Percentiles rank a stretch among this genome's conserved stretches.
Conservation (phyloP, 2,113 vertebrate genomes). For the Oryzias curvinotus region DNA sequence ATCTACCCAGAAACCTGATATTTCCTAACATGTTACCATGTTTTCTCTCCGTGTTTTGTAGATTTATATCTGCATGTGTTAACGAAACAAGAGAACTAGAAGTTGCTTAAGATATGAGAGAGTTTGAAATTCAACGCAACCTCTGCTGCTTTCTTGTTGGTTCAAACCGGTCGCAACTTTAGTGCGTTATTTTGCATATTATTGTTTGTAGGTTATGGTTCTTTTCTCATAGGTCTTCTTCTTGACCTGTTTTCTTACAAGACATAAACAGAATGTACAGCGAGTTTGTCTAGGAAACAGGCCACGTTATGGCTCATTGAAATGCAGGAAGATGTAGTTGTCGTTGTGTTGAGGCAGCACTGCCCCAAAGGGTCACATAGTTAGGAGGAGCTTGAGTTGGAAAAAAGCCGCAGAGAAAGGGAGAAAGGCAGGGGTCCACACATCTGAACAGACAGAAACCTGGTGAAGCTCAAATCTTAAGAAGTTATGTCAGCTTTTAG, state of each 20-base stretch:
- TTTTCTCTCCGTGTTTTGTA: too few species aligned
- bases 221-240: too few species aligned
- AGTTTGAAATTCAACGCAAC: too few species aligned
- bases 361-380: conserved; percentile 5
- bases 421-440: conserved; percentile 9
- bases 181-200: too few species aligned
- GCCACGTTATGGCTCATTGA: background rate
- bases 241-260: background rate
- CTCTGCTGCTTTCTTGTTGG: too few species aligned
- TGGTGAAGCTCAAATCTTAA: conserved; percentile 10
- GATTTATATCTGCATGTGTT: too few species aligned
- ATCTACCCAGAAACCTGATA: too few species aligned
- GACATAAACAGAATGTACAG: background rate
- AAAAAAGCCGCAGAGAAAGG: conserved; percentile 5
- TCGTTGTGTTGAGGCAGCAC: background rate
- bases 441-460: background rate
- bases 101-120: too few species aligned
- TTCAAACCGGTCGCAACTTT: too few species aligned
- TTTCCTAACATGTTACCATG: too few species aligned
- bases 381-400: background rate
- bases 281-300: background rate
- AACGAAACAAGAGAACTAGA: too few species aligned
- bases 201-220: too few species aligned
- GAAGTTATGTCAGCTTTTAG: conserved; percentile 7
- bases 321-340: conserved; percentile 12